A percentile compares a stretch with the other conserved stretches of the same genome.
Evolutionary conservation across 2,797 vertebrate species (phyloP).

Genomic region (Trichosurus vulpecula): DNA sequence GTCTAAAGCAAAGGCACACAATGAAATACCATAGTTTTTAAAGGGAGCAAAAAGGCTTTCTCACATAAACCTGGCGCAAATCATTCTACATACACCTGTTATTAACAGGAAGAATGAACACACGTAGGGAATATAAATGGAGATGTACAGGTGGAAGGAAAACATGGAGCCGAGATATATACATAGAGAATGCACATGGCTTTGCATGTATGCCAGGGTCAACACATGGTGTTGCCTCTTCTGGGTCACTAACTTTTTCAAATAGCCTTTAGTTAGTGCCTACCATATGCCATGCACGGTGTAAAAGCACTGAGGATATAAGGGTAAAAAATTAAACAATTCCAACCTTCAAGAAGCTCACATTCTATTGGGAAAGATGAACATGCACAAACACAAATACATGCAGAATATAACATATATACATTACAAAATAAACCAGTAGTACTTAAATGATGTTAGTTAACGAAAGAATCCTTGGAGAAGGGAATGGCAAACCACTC

Average conservation of each 20-base stretch:
- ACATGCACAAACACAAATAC: not conserved
- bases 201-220: not conserved
- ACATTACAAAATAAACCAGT: not conserved
- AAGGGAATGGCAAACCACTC: not conserved
- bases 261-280: not conserved
- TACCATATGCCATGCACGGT: not conserved
- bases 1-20: not conserved
- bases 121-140: not conserved
- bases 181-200: not conserved
- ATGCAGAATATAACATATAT: not conserved
- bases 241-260: not conserved
- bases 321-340: not conserved
- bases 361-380: not conserved
- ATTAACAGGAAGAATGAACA: not conserved
- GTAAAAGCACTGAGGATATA: not conserved
- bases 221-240: not conserved
- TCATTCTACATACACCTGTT: not conserved
- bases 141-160: not conserved
- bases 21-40: not conserved
- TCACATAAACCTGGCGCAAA: not conserved
- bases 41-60: not conserved
- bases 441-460: not conserved
- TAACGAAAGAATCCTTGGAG: not conserved
- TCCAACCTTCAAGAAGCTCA: not conserved
- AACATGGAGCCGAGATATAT: not conserved